phyloP scores from a whole-genome alignment of 1,140 invertebrate species.

The Drosophila lini region DNA sequence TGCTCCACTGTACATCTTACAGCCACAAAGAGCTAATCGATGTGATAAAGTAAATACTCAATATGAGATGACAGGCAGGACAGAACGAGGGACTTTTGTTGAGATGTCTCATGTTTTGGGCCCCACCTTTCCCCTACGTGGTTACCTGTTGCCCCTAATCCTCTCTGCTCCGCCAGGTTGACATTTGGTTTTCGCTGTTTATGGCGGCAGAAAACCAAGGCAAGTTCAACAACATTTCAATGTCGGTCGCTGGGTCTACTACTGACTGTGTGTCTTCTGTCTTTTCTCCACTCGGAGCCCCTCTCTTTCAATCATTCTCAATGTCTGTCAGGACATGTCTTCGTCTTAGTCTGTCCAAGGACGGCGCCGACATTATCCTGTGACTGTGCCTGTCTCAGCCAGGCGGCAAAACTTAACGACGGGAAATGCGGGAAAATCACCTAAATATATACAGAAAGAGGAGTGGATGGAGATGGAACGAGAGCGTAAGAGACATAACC shows the following conservation, averaged over 20 bases:
- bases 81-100: slow-evolving; percentile 24
- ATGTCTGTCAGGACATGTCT: slow-evolving; percentile 30
- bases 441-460: slow-evolving; percentile 12
- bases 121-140: not conserved
- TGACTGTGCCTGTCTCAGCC: slow-evolving; percentile 41
- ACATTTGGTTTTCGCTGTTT: slow-evolving; percentile 49
- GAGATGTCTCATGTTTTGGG: slow-evolving; percentile 19
- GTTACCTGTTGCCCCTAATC: slow-evolving; percentile 17
- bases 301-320: slow-evolving; percentile 48
- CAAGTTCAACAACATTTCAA: slow-evolving; percentile 80
- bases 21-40: slow-evolving; percentile 24
- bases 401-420: slow-evolving; percentile 53
- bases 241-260: slow-evolving; percentile 48
- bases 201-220: slow-evolving; percentile 32
- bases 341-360: slow-evolving; percentile 37
- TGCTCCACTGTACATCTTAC: not conserved
- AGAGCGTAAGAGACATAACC: slow-evolving; percentile 22
- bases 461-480: not conserved
- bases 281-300: slow-evolving; percentile 1
- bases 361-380: slow-evolving; percentile 63
- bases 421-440: slow-evolving; percentile 56
- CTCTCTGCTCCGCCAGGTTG: slow-evolving; percentile 13
- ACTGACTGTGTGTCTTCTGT: not conserved
- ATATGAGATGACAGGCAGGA: slow-evolving; percentile 41
- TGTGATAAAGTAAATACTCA: slow-evolving; percentile 53